Evolutionary conservation across 2,888 invertebrate genomes (phyloP), one percentile per base, ranked within the genome.

Genomic region (Eremobia ochroleuca): DNA sequence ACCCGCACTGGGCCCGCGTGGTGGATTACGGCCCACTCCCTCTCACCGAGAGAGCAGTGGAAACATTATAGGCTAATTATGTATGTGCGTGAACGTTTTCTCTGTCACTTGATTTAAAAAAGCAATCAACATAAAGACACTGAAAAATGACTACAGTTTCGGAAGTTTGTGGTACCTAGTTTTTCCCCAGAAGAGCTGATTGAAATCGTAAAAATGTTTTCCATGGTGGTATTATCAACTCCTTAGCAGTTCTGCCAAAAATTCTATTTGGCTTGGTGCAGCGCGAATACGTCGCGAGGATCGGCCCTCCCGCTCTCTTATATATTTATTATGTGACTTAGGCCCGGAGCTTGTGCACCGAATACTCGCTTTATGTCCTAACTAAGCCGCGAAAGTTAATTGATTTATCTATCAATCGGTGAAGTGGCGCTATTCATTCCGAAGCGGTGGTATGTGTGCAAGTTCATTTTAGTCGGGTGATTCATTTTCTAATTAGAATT

Each of bases 251-350:
- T 66, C 89, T 84, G 81, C 92, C 94, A 90, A 94, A 94, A 94
- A 94, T 94, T 95, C 92, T 94, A 95, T 94, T 95, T 94, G 94
- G 94, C 93, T 89, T 91, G 91, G 90, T 90, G 92, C 93, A 94
- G 86, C 91, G 91, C 92, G 94, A 94, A 93, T 94, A 94, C 93
- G 93, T 92, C 89, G 83, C 82, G 91, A 88, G 93, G 92, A 92
- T 92, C 92, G 91, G 88, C 88, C 89, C 58, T 58, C 58, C 85
- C 77, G 79, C 76, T 83, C 79, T 87, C 78, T 83, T 82, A 77
- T 86, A 87, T 88, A 86, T 88, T 88, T 86, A 86, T 81, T 86
- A 86, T 87, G 86, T 85, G 85, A 77, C 81, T 73, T 83, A 85
- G 85, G 28, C 86, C n/a, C 15, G 52, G 83, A 85, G 85, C 71